Base-by-base conservation (phyloP, 1,140 invertebrate genomes). In the Drosophila leontia region DNA sequence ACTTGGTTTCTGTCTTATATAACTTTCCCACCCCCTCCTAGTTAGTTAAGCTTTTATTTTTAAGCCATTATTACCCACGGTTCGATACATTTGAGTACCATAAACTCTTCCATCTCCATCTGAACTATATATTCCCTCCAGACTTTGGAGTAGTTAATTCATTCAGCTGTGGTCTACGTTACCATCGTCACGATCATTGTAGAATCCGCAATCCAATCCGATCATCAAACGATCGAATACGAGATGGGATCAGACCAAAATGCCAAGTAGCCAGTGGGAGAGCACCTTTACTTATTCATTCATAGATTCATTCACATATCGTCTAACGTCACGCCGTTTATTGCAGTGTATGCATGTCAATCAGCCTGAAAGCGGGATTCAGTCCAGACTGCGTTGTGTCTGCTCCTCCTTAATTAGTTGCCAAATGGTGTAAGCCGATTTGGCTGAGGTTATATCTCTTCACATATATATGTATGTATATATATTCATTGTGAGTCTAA, bases 281-380 rank as follows among this genome's bases (percentile, higher is more conserved):
- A 34, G 23, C n/a, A 51, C 29, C 29, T 45, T 60, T 17, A 39
- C 67, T 60, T 77, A 78, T 78, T 70, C 75, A 78, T 69, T 76
- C 75, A 77, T 78, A 34, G 55, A 78, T 81, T 63, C 72, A 57
- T 76, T 75, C 61, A 68, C 37, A 56, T 64, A 37, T 64, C 19
- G 23, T 41, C 69, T 75, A 75, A 75, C 69, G 71, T 75, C 69
- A 75, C 34, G 58, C 69, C 47, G 34, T 64, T 63, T 57, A 51
- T 59, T 82, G 80, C 74, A 78, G 32, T 67, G 58, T 58, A 37
- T 80, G 81, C 71, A 83, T 84, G 72, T 37, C 77, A 83, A 82
- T 83, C 60, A 62, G 58, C 35, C 57, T 37, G 29, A 44, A 26
- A 61, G 26, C 55, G 51, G 51, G 34, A 55, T 19, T 35, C 51